These are phyloP conservation scores for Plodia interpunctella DNA, from an alignment of 1,140 invertebrate species.

Conservation along the genomic window DNA sequence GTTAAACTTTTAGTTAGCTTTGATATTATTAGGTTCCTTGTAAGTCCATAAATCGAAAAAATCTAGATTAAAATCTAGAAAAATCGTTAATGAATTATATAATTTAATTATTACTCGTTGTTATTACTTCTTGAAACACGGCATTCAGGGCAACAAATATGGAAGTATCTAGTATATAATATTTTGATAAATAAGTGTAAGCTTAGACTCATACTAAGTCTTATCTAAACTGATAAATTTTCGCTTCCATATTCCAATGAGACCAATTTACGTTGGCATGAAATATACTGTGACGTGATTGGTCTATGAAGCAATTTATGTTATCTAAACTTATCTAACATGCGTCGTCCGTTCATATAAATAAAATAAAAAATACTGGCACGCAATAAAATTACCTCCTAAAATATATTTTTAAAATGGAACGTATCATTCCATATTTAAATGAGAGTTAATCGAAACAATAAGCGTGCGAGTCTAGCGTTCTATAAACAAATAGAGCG, in stretches of 20 bases:
- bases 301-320: conserved; percentile 15
- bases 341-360: neutral
- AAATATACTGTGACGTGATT: conserved; percentile 13
- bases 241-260: conserved; percentile 11
- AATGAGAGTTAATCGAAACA: conserved; percentile 30
- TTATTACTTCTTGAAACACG: too few species aligned
- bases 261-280: conserved; percentile 8
- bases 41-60: neutral
- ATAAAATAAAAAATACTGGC: conserved; percentile 17
- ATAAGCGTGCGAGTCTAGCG: conserved; percentile 31
- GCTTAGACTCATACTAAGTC: too few species aligned
- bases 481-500: conserved; percentile 31
- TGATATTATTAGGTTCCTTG: too few species aligned
- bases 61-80: too few species aligned
- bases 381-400: conserved; percentile 10
- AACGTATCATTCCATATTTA: conserved; percentile 23
- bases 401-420: conserved; percentile 18
- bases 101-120: too few species aligned
- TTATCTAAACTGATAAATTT: conserved; percentile 15
- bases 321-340: conserved; percentile 12
- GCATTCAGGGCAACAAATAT: too few species aligned
- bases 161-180: too few species aligned
- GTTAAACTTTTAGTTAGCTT: too few species aligned
- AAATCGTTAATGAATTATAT: too few species aligned
- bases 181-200: too few species aligned